A percentile compares a stretch with the other conserved stretches of the same genome.
Conservation (phyloP, 2,113 vertebrate genomes). For the Porphyrio hochstetteri region DNA sequence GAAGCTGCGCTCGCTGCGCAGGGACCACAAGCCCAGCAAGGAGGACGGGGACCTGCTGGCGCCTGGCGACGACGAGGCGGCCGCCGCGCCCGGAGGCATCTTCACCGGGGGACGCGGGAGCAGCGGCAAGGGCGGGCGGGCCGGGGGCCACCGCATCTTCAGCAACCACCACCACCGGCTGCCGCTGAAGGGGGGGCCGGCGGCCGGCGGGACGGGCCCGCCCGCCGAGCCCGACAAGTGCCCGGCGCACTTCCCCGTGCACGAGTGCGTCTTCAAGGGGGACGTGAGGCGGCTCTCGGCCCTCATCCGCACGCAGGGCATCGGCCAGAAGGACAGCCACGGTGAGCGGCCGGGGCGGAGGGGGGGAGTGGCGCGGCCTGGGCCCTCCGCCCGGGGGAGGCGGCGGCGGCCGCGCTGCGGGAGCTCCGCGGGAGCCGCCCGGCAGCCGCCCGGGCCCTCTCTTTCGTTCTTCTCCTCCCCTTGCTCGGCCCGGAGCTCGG, state of each 20-base stretch:
- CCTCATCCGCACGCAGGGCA: constrained; percentile 94
- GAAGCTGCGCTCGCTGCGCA: constrained; percentile 92
- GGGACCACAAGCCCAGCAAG: constrained; percentile 89
- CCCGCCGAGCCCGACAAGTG: constrained; percentile 54
- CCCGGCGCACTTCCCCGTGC: constrained; percentile 86
- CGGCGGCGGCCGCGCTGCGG: background rate
- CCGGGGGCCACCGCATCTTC: constrained; percentile 78
- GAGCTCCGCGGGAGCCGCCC: background rate
- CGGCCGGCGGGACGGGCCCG: constrained; percentile 1
- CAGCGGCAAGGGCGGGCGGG: constrained; percentile 76
- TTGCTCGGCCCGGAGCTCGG: too few species aligned
- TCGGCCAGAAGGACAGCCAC: constrained; percentile 94
- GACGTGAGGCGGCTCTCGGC: constrained; percentile 93
- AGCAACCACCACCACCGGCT: constrained; percentile 79
- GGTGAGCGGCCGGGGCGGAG: constrained; percentile 73
- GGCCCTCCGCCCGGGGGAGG: background rate
- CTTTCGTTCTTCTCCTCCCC: too few species aligned
- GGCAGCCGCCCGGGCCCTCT: too few species aligned
- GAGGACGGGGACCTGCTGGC: constrained; percentile 87
- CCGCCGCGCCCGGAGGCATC: constrained; percentile 76
- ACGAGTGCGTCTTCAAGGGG: constrained; percentile 95
- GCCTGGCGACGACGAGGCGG: constrained; percentile 89
- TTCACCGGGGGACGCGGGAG: constrained; percentile 75
- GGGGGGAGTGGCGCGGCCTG: background rate
- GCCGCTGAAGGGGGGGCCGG: constrained; percentile 38